A percentile compares a stretch with the other conserved stretches of the same genome.
Conservation (phyloP, 1,140 invertebrate genomes). For the Rhopalosiphum maidis region DNA sequence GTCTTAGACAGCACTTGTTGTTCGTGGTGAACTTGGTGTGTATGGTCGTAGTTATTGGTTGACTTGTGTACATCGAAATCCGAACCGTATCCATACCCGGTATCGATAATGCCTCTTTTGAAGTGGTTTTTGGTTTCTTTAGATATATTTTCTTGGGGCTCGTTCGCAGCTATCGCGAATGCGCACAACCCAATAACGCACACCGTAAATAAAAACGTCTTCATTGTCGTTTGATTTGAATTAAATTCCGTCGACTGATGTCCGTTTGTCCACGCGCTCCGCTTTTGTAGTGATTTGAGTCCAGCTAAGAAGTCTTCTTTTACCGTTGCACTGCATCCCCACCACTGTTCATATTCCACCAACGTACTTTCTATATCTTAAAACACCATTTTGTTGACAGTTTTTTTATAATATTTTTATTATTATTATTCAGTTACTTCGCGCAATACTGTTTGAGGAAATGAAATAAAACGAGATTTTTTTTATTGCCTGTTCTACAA, state of each 20-base stretch:
- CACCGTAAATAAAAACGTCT: neutral
- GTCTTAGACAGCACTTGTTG: conserved; percentile 58
- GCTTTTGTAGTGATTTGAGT: conserved; percentile 65
- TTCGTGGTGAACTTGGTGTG: neutral
- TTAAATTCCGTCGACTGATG: conserved; percentile 47
- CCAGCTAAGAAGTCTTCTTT: conserved; percentile 59
- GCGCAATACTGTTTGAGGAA: neutral
- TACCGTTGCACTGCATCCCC: neutral
- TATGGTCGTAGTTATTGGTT: neutral
- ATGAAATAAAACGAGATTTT: neutral
- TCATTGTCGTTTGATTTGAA: conserved; percentile 57
- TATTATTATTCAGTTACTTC: neutral
- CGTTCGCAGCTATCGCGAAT: neutral
- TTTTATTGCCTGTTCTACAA: neutral
- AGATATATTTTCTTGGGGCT: neutral
- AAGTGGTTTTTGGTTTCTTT: neutral
- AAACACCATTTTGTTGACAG: neutral
- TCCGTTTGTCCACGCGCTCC: conserved; percentile 61
- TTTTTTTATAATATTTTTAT: neutral
- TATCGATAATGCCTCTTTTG: conserved; percentile 60
- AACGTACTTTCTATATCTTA: neutral
- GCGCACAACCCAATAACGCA: conserved; percentile 21
- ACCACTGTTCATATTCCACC: conserved; percentile 49
- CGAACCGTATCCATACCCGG: conserved; percentile 64
- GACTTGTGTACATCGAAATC: neutral